Base-by-base conservation (phyloP, 92 coral and sea anemone genomes). In the Phenganax stokvisi region DNA sequence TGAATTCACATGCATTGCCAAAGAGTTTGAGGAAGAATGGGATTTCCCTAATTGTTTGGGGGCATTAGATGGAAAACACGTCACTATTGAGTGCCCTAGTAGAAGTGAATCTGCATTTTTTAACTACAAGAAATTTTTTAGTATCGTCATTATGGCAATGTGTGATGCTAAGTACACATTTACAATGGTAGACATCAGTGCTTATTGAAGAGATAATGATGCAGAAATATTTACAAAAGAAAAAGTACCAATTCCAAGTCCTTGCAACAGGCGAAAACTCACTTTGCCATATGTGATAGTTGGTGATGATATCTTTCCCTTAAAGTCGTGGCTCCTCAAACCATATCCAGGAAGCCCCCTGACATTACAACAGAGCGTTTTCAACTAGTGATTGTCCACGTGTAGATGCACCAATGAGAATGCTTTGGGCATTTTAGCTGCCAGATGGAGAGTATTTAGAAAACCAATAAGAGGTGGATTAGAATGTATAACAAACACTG, bases 1-100 rank as follows among this genome's bases (percentile, higher is more conserved):
- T 25, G 57, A 81, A 57, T 81, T 67, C 77, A 52, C 56, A 17
- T 13, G 28, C 27, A 63, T 80, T 80, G 62, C 84, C 54, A 3
- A 31, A 2, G 37, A 80, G 69, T 80, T 82, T 55, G 37, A 67
- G 17, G 85, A 74, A 20, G 68, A 78, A 59, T 78, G 73, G 82
- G 58, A 82, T 57, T 82, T 82, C 64, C 85, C 85, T 28, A 44
- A 82, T 72, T 82, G 84, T 57, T 53, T 74, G n/a, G 85, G 85
- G 10, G 82, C 82, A 56, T 12, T 83, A 47, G 86, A 83, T 62
- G 86, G 83, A 54, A 75, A 80, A 51, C 84, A 80, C 74, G 51
- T 79, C 25, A 60, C 69, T 56, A 78, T 78, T 2, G 82, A 78
- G 27, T 78, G 82, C 63, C 82, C 82, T 57, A 59, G 59, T 61